phyloP scores from a whole-genome alignment of 2,888 invertebrate genomes.

The Cenopis cana region DNA sequence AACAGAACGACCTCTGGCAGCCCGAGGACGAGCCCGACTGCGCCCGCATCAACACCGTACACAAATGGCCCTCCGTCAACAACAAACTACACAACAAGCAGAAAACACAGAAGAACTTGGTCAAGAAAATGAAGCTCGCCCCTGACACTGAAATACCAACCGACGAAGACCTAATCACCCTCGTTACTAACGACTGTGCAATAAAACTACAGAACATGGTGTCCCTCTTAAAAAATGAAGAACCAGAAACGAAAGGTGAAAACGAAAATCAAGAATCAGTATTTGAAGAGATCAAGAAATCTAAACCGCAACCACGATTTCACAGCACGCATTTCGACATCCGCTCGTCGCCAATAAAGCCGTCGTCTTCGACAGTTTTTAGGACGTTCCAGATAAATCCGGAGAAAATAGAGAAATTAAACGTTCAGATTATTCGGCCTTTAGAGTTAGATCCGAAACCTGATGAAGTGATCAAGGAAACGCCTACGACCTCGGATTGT shows the following conservation, averaged over 20 bases:
- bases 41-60: conserved; percentile 68
- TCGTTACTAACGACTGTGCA: conserved; percentile 49
- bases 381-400: conserved; percentile 77
- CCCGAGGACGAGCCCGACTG: conserved; percentile 63
- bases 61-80: conserved; percentile 69
- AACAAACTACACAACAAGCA: conserved; percentile 70
- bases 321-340: conserved; percentile 79
- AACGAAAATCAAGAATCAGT: conserved; percentile 40
- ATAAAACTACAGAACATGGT: conserved; percentile 44
- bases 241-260: conserved; percentile 39
- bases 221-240: conserved; percentile 32
- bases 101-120: conserved; percentile 55
- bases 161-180: conserved; percentile 63
- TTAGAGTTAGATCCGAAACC: conserved; percentile 56
- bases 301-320: conserved; percentile 65
- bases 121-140: conserved; percentile 67
- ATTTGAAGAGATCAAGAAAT: conserved; percentile 49
- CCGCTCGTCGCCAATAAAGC: conserved; percentile 77
- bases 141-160: conserved; percentile 62
- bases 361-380: conserved; percentile 72
- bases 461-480: conserved; percentile 46
- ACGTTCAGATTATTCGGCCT: conserved; percentile 69
- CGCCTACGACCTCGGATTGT: conserved; percentile 48
- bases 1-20: conserved; percentile 51
- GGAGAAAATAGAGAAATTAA: conserved; percentile 69